Percentiles rank a stretch among this genome's conserved stretches.
phyloP scores from a whole-genome alignment of 2,888 invertebrate genomes.

The Heliconius cydno region DNA sequence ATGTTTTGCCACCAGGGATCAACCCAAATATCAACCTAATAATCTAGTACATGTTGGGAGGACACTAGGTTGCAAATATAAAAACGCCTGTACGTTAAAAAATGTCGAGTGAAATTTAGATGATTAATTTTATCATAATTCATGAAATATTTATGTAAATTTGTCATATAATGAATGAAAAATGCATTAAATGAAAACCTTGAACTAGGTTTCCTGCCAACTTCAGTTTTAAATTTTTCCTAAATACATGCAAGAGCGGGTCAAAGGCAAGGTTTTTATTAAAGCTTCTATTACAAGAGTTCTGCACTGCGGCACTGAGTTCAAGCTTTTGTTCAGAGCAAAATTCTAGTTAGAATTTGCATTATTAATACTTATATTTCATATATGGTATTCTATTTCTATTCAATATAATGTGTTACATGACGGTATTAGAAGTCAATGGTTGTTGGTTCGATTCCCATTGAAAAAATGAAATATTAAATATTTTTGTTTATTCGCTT shows the following conservation, averaged over 20 bases:
- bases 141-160: not conserved
- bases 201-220: not conserved
- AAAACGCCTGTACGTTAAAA: too few relatives aligned
- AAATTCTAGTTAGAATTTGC: slow-evolving; percentile 10
- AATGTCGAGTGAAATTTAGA: too few relatives aligned
- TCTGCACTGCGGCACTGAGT: slow-evolving; percentile 17
- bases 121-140: too few relatives aligned
- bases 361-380: not conserved
- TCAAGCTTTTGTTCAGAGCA: not conserved
- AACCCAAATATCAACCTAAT: too few relatives aligned
- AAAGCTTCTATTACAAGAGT: slow-evolving; percentile 17
- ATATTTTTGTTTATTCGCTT: too few relatives aligned
- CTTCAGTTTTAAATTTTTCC: slow-evolving; percentile 1
- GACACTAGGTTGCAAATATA: too few relatives aligned
- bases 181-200: not conserved
- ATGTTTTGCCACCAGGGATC: too few relatives aligned
- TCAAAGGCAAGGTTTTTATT: slow-evolving; percentile 12
- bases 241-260: slow-evolving; percentile 1
- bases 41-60: too few relatives aligned
- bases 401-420: too few relatives aligned
- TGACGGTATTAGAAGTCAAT: too few relatives aligned
- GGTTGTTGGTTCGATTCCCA: too few relatives aligned
- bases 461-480: too few relatives aligned
- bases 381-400: not conserved
- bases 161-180: not conserved